A percentile compares a stretch with the other conserved stretches of the same genome.
These are phyloP conservation scores for Pungitius pungitius DNA, from an alignment of 2,113 vertebrate species.

Conservation along the genomic window DNA sequence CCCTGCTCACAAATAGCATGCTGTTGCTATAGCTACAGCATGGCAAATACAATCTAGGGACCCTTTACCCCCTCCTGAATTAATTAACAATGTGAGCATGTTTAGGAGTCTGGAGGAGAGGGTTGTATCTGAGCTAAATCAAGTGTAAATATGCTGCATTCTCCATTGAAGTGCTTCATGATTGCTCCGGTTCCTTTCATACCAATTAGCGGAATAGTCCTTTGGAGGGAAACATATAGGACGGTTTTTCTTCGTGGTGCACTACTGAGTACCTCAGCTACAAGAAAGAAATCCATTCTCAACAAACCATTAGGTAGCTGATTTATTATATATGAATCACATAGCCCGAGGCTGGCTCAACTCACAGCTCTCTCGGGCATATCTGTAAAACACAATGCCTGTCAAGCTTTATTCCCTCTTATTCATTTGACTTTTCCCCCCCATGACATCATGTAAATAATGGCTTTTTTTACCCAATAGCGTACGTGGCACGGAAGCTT, in stretches of 20 bases:
- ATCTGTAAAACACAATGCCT: slow-evolving; percentile 62
- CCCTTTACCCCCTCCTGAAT: slow-evolving; percentile 41
- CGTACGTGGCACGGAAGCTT: neutral
- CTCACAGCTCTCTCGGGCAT: slow-evolving; percentile 51
- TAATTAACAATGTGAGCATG: slow-evolving; percentile 32
- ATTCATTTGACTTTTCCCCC: neutral
- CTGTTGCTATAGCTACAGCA: slow-evolving; percentile 56
- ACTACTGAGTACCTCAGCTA: slow-evolving; percentile 22
- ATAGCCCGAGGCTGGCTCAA: slow-evolving; percentile 42
- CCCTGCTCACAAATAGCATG: slow-evolving; percentile 13
- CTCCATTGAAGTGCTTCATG: slow-evolving; percentile 17
- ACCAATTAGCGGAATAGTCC: slow-evolving; percentile 27
- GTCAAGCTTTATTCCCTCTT: slow-evolving; percentile 56
- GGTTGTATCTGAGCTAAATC: slow-evolving; percentile 16
- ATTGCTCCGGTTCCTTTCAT: slow-evolving; percentile 16
- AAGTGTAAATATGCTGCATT: slow-evolving; percentile 18
- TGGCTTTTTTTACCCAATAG: slow-evolving; percentile 8
- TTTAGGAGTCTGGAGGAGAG: slow-evolving; percentile 24
- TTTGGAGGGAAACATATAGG: slow-evolving; percentile 2
- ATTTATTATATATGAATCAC: slow-evolving; percentile 58
- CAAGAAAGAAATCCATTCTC: slow-evolving; percentile 18
- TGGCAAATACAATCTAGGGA: slow-evolving; percentile 46
- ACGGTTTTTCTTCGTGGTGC: slow-evolving; percentile 11
- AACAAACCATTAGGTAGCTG: slow-evolving; percentile 48
- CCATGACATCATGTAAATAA: slow-evolving; percentile 26